Conservation (phyloP, 2,888 invertebrate genomes). For the Melieria picta region DNA sequence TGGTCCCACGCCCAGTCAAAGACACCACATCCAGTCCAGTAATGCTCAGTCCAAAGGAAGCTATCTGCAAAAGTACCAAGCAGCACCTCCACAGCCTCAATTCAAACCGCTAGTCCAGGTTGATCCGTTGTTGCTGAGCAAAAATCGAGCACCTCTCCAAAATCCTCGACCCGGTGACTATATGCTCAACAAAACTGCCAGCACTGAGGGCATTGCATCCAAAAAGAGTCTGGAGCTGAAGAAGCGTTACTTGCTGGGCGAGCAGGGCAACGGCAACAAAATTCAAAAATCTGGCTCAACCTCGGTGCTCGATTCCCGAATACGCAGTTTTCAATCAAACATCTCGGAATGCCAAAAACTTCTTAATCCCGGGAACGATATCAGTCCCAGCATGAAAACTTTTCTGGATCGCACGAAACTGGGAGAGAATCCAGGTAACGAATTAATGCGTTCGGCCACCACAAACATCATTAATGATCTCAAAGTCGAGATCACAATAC, state of each 20-base stretch:
- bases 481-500: slow-evolving; percentile 61
- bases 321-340: slow-evolving; percentile 84
- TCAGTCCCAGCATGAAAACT: slow-evolving; percentile 76
- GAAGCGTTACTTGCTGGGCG: slow-evolving; percentile 83
- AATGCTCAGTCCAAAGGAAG: slow-evolving; percentile 48
- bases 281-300: slow-evolving; percentile 86
- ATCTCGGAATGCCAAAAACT: slow-evolving; percentile 91
- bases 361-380: slow-evolving; percentile 79
- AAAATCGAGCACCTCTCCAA: slow-evolving; percentile 66
- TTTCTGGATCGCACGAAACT: slow-evolving; percentile 69
- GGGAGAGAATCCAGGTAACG: slow-evolving; percentile 51
- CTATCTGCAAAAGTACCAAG: slow-evolving; percentile 57
- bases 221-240: slow-evolving; percentile 88
- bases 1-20: slow-evolving; percentile 46
- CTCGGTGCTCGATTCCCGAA: slow-evolving; percentile 84
- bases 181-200: slow-evolving; percentile 82
- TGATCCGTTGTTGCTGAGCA: slow-evolving; percentile 62
- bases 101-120: slow-evolving; percentile 66
- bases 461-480: slow-evolving; percentile 60
- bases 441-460: slow-evolving; percentile 55
- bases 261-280: slow-evolving; percentile 73
- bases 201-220: slow-evolving; percentile 87
- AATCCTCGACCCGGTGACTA: slow-evolving; percentile 78
- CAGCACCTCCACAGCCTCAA: slow-evolving; percentile 57
- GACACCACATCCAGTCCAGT: slow-evolving; percentile 45